phyloP scores from a whole-genome alignment of 2,113 vertebrate species.

The Dasyprocta punctata region DNA sequence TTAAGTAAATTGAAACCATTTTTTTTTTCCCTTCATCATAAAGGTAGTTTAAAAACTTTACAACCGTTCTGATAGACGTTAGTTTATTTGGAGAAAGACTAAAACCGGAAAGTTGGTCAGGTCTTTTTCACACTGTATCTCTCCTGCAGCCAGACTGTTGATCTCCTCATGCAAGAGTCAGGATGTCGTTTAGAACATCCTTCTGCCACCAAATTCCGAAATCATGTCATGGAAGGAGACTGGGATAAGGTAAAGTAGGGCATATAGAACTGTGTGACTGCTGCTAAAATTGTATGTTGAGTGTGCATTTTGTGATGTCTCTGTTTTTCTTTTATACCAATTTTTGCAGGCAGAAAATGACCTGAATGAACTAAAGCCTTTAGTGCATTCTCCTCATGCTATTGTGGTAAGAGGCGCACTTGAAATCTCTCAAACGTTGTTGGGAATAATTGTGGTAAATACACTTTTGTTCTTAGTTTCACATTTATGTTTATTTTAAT shows the following conservation, averaged over 20 bases:
- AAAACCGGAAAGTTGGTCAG: conserved; percentile 81
- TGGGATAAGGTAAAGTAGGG: conserved; percentile 98
- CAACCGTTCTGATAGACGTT: conserved; percentile 78
- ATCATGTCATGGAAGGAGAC: conserved; percentile 99
- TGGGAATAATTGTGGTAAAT: conserved; percentile 86
- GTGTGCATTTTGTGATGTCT: conserved; percentile 78
- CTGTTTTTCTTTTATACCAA: conserved; percentile 80
- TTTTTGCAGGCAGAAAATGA: conserved; percentile 96
- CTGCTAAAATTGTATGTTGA: conserved; percentile 82
- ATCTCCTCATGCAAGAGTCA: conserved; percentile 99
- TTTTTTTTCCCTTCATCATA: conserved; percentile 40
- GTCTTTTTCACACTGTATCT: conserved; percentile 91
- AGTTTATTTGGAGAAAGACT: conserved; percentile 84
- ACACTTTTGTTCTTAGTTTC: conserved; percentile 82
- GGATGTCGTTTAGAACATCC: conserved; percentile 99
- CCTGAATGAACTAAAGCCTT: conserved; percentile 97
- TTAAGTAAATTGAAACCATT: conserved; percentile 36
- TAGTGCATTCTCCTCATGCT: conserved; percentile 98
- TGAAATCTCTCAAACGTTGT: conserved; percentile 87
- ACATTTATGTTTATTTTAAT: conserved; percentile 80
- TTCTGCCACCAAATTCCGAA: conserved; percentile 99
- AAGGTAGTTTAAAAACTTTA: conserved; percentile 64
- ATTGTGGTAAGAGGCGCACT: conserved; percentile 95
- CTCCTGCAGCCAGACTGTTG: conserved; percentile 98
- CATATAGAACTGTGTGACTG: conserved; percentile 86